phyloP scores from a whole-genome alignment of 2,888 invertebrate genomes.

The Halictus ligatus region DNA sequence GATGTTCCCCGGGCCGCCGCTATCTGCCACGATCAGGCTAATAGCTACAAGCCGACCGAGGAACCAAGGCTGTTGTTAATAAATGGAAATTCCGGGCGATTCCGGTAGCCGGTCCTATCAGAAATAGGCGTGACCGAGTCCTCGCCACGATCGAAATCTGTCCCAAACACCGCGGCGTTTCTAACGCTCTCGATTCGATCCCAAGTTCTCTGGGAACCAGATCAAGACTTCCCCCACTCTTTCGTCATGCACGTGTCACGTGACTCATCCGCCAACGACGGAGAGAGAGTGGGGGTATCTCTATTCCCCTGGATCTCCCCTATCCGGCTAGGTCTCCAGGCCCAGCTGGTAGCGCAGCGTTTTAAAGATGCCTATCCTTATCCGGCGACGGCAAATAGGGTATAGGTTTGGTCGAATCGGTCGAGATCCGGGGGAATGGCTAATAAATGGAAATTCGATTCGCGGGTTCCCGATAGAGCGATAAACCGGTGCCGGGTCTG shows the following conservation, averaged over 20 bases:
- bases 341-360: not conserved
- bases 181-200: not conserved
- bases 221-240: not conserved
- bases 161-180: not conserved
- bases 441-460: conserved; percentile 70
- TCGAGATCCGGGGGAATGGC: conserved; percentile 34
- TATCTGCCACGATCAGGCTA: conserved; percentile 63
- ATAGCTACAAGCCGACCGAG: conserved; percentile 58
- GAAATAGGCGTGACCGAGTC: conserved; percentile 16
- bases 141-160: not conserved
- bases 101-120: conserved; percentile 21
- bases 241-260: no score
- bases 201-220: not conserved
- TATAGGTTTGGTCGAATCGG: conserved; percentile 27
- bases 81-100: conserved; percentile 66
- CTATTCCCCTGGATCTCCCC: not conserved
- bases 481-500: conserved; percentile 40
- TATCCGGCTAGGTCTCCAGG: not conserved
- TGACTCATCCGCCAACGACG: no score
- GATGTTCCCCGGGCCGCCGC: conserved; percentile 24
- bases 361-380: conserved; percentile 14
- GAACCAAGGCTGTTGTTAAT: conserved; percentile 48
- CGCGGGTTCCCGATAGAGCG: conserved; percentile 55
- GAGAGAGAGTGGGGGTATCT: not conserved
- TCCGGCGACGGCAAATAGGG: conserved; percentile 27